These are phyloP conservation scores for Phrixothrix hirtus DNA, from an alignment of 2,888 invertebrate genomes.

Conservation along the genomic window DNA sequence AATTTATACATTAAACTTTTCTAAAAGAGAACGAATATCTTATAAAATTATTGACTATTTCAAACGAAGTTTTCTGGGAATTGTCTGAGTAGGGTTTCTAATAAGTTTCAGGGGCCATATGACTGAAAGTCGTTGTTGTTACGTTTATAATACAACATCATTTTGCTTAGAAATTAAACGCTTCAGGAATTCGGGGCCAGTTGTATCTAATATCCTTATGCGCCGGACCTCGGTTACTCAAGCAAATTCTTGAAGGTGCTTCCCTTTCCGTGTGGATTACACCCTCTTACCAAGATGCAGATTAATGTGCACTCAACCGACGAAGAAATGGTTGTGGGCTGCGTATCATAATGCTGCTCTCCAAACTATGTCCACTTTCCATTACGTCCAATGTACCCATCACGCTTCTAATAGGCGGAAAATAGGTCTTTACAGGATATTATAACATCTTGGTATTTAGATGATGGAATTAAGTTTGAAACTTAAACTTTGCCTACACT, in stretches of 20 bases:
- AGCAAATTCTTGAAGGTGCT: conserved; percentile 52
- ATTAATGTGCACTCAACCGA: conserved; percentile 56
- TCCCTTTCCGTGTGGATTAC: conserved; percentile 39
- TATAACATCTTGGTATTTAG: conserved; percentile 14
- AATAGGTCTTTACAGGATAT: conserved; percentile 37
- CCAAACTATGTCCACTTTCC: conserved; percentile 39
- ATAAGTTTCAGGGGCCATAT: too few species aligned
- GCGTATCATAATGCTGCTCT: conserved; percentile 33
- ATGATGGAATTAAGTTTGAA: conserved; percentile 18
- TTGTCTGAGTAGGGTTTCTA: too few species aligned
- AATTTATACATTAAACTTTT: too few species aligned
- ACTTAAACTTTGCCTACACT: conserved; percentile 1
- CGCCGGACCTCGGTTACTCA: conserved; percentile 42
- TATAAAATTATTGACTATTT: too few species aligned
- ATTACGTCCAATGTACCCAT: conserved; percentile 35
- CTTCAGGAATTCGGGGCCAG: conserved; percentile 53
- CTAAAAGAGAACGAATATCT: too few species aligned
- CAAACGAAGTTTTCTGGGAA: too few species aligned
- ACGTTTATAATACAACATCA: conserved; percentile 25
- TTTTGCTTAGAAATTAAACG: conserved; percentile 53
- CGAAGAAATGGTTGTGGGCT: conserved; percentile 54
- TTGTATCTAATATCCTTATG: conserved; percentile 45
- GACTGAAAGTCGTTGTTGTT: conserved; percentile 1
- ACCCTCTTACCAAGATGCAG: conserved; percentile 47
- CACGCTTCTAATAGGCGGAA: conserved; percentile 46